phyloP scores from a whole-genome alignment of 2,113 vertebrate genomes.

The Chroicocephalus ridibundus region DNA sequence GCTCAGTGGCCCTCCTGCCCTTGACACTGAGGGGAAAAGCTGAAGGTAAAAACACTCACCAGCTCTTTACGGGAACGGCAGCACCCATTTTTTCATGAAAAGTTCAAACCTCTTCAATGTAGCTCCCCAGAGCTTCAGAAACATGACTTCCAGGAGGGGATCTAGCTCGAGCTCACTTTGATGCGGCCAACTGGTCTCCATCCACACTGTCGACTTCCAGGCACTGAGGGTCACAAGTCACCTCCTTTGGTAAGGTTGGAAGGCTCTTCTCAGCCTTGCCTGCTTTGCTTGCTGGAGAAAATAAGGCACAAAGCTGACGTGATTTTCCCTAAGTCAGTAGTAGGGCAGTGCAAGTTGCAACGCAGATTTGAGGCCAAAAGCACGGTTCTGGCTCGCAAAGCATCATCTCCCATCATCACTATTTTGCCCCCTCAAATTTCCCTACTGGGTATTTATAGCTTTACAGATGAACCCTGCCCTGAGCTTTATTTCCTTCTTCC shows the following conservation, averaged over 20 bases:
- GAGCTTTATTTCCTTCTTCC: slow-evolving; percentile 12
- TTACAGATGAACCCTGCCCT: slow-evolving; percentile 30
- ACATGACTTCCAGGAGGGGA: not conserved
- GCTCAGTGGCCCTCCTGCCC: not conserved
- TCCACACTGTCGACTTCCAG: not conserved
- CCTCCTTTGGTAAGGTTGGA: not conserved
- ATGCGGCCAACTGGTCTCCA: rapidly evolving
- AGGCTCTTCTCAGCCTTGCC: not conserved
- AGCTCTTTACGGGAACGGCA: rapidly evolving
- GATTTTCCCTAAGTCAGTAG: not conserved
- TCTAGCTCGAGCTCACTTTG: not conserved
- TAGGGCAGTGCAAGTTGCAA: not conserved
- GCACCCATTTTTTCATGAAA: not conserved
- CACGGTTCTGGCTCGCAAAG: not conserved
- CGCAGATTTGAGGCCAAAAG: not conserved
- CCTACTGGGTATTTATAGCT: not conserved
- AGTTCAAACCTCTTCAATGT: not conserved
- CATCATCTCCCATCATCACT: not conserved
- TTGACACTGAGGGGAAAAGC: not conserved
- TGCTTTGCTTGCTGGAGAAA: not conserved
- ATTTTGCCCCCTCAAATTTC: slow-evolving; percentile 18
- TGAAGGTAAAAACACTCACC: not conserved
- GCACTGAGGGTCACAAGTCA: not conserved
- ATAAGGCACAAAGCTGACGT: not conserved
- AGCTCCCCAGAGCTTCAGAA: not conserved